Evolutionary conservation across 2,113 vertebrate genomes (phyloP).

Genomic region (Pituophis catenifer): DNA sequence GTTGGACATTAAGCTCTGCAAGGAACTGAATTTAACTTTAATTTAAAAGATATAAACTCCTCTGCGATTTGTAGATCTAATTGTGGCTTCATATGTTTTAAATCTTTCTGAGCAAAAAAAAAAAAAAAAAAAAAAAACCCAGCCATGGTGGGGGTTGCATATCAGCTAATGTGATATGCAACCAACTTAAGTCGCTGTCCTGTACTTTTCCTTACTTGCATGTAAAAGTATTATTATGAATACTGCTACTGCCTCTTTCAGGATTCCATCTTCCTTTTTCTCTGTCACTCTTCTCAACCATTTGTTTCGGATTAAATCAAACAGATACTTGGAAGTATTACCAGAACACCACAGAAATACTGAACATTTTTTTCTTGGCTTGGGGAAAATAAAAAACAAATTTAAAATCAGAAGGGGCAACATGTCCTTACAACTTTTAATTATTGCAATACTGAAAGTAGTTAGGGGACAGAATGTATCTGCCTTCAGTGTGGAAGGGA

Average conservation of each 20-base stretch:
- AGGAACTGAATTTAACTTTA: not conserved
- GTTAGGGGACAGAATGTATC: not conserved
- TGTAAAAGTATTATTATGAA: not conserved
- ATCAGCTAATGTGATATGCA: not conserved
- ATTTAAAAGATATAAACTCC: not conserved
- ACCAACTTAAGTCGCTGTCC: not conserved
- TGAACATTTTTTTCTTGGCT: slow-evolving; percentile 37
- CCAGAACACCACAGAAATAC: slow-evolving; percentile 37
- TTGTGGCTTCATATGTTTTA: not conserved
- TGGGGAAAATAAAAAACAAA: slow-evolving; percentile 39
- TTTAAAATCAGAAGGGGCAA: slow-evolving; percentile 14
- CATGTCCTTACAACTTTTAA: not conserved
- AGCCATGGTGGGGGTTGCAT: not conserved
- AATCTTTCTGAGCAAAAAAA: not conserved
- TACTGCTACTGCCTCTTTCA: not conserved
- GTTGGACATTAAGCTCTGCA: not conserved
- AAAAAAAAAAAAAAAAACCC: not conserved
- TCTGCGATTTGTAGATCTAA: not conserved
- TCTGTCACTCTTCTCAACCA: not conserved
- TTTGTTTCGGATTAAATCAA: slow-evolving; percentile 25
- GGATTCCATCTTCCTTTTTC: slow-evolving; percentile 24
- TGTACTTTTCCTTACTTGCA: not conserved
- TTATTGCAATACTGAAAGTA: slow-evolving; percentile 26
- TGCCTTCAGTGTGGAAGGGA: too few relatives aligned
- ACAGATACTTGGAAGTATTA: slow-evolving; percentile 35